phyloP scores from a whole-genome alignment of 2,113 vertebrate species.

The Ramphastos sulfuratus region DNA sequence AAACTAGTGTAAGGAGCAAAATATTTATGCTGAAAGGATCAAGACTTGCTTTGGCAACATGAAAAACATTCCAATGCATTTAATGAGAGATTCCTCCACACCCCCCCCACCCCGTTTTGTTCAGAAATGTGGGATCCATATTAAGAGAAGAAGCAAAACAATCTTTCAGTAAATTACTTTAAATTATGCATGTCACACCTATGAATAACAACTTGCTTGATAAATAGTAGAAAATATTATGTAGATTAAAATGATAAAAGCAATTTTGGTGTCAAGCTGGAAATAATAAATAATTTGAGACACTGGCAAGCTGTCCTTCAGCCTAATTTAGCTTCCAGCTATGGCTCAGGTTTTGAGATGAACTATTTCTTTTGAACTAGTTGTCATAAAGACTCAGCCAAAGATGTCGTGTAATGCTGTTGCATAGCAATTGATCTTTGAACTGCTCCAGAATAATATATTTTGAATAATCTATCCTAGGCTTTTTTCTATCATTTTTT shows the following conservation, averaged over 20 bases:
- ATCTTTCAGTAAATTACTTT: slow-evolving; percentile 44
- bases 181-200: not conserved
- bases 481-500: not conserved
- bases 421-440: too few species aligned
- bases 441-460: slow-evolving; percentile 5
- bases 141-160: slow-evolving; percentile 35
- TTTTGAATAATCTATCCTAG: not conserved
- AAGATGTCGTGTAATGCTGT: too few species aligned
- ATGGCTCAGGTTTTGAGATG: slow-evolving; percentile 22
- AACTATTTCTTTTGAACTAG: slow-evolving; percentile 42
- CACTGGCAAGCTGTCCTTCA: not conserved
- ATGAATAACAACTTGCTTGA: slow-evolving; percentile 55
- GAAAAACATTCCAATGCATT: not conserved
- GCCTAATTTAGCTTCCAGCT: slow-evolving; percentile 39
- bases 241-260: slow-evolving; percentile 50
- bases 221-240: slow-evolving; percentile 35
- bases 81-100: not conserved
- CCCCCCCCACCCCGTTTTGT: slow-evolving; percentile 1
- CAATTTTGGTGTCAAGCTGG: not conserved
- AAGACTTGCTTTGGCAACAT: not conserved
- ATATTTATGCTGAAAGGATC: not conserved
- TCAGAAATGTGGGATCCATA: not conserved
- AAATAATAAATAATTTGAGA: slow-evolving; percentile 15
- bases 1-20: not conserved
- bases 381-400: too few species aligned